Base-by-base conservation (phyloP, 2,797 vertebrate genomes). In the Okamejei kenojei region DNA sequence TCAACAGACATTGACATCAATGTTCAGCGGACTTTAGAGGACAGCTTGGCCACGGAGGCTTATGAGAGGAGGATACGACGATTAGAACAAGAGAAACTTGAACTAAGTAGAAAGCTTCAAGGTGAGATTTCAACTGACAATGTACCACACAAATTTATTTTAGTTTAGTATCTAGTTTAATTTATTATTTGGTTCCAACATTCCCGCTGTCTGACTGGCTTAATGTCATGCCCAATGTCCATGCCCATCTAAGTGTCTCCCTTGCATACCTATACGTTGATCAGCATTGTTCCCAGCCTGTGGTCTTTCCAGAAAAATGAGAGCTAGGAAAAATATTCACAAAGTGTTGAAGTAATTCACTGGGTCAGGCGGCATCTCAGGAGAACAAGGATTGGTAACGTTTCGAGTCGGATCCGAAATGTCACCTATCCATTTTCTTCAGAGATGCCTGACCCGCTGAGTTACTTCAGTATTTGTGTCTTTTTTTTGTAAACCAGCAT, bases 1-100 rank as follows among this genome's bases (percentile, higher is more conserved):
- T 95, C 96, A 35, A 94, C 96, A 74, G 96, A 97, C 93, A 93
- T 98, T 79, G 99, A 99, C 94, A 95, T 95, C 79, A 97, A 95
- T 23, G 96, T 99, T 93, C 97, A 99, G 95, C 97, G 98, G 93
- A 96, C 97, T 94, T 95, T 99, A 94, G 98, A 99, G 94, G 98
- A 99, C 94, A 99, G 97, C 94, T 96, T 99, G 95, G 99, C 98
- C 74, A 97, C 98, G 0, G 99, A 99, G 96, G 99, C 98, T 90
- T 99, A 99, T 15, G 99, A 99, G 95, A 97, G 99, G 94, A 97
- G 99, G 95, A 98, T 99, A 95, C 97, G 98, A 35, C 98, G 98
- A 29, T 96, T 99, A 81, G 99, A 99, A 94, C 99, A 99, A 94
- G 99, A 99, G 94, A 99, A 99, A 93, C 94, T 98, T 93, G 99